A percentile compares a stretch with the other conserved stretches of the same genome.
phyloP scores from a whole-genome alignment of 1,140 invertebrate species.

The Drosophila parvula region DNA sequence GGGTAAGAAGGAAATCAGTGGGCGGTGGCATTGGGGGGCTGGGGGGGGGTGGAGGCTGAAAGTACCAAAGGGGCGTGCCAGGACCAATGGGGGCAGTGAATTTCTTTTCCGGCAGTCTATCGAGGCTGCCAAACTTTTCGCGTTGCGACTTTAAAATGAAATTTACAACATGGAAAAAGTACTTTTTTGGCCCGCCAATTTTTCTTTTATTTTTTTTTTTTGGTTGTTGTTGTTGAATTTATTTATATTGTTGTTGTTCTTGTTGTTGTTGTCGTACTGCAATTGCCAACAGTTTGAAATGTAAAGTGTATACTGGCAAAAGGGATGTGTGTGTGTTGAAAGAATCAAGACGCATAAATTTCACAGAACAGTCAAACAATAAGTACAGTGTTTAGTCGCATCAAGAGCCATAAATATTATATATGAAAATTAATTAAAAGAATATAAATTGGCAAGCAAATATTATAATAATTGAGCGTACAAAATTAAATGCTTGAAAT shows the following conservation, averaged over 20 bases:
- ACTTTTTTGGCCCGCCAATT: slow-evolving; percentile 4
- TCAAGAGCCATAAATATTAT: neutral
- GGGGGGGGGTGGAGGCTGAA: neutral
- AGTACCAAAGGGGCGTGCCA: slow-evolving; percentile 12
- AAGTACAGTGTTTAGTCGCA: slow-evolving; percentile 15
- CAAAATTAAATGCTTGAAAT: too few species aligned
- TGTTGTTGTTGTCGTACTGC: neutral
- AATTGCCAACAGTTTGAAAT: slow-evolving; percentile 41
- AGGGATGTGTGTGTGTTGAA: slow-evolving; percentile 50
- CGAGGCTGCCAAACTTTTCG: slow-evolving; percentile 62
- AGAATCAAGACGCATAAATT: slow-evolving; percentile 79
- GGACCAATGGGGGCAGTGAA: slow-evolving; percentile 23
- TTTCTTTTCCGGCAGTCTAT: slow-evolving; percentile 54
- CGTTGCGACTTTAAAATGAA: slow-evolving; percentile 70
- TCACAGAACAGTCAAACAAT: slow-evolving; percentile 35
- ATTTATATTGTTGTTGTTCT: neutral
- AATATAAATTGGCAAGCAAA: neutral
- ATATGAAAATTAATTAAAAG: too few species aligned
- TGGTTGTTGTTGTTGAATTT: slow-evolving; percentile 9
- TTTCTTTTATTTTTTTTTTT: neutral
- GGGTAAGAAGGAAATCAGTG: neutral
- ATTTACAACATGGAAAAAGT: slow-evolving; percentile 65
- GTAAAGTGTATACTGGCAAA: slow-evolving; percentile 11
- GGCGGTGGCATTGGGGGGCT: neutral
- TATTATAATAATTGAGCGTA: neutral